Evolutionary conservation across 2,113 vertebrate species (phyloP).

Genomic region (Ochotona curzoniae): DNA sequence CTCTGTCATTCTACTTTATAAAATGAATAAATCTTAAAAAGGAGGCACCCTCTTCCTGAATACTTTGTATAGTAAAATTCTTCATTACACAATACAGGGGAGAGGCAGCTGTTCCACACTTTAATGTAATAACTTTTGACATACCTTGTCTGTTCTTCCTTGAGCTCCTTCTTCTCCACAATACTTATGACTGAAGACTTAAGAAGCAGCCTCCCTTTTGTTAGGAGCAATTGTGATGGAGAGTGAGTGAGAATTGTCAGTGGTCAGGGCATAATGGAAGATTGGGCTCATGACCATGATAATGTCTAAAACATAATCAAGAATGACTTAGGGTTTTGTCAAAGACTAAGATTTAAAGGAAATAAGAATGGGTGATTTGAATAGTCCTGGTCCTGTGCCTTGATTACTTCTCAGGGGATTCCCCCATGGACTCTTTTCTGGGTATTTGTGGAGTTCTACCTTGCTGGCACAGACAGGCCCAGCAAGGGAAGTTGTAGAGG

Average conservation of each 20-base stretch:
- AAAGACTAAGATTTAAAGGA: not conserved
- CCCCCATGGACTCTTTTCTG: not conserved
- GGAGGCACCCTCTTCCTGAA: not conserved
- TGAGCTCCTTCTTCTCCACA: not conserved
- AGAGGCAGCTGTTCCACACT: not conserved
- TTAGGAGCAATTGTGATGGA: not conserved
- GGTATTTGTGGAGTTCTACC: not conserved
- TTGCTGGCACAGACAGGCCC: not conserved
- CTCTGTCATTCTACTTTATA: too few relatives aligned
- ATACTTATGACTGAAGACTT: not conserved
- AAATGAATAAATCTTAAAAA: too few relatives aligned
- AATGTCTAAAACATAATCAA: not conserved
- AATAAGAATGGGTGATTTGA: not conserved
- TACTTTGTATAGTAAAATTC: not conserved
- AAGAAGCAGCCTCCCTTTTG: not conserved
- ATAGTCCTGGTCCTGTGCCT: not conserved
- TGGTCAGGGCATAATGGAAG: not conserved
- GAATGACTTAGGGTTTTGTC: not conserved
- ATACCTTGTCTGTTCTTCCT: not conserved
- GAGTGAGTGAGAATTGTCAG: not conserved
- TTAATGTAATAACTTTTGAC: slow-evolving; percentile 14
- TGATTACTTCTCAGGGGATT: not conserved
- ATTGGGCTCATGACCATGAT: rapidly evolving
- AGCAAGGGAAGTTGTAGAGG: not conserved
- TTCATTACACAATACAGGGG: not conserved